Conservation (phyloP, 2,113 vertebrate species). For the Butastur rufipennis region DNA sequence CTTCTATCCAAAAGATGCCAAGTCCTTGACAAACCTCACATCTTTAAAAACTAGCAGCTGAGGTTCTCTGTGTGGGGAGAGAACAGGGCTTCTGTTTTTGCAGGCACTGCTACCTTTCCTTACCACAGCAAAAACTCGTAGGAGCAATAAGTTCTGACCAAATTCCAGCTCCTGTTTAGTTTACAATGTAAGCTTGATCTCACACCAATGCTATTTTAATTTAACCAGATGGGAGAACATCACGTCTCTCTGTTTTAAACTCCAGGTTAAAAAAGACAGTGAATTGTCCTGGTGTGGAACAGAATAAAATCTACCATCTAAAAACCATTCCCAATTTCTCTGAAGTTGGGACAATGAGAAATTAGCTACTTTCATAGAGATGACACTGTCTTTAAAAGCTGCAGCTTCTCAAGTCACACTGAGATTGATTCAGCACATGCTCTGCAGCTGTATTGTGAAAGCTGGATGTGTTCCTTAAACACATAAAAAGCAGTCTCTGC, state of each 20-base stretch:
- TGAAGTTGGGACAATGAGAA: not conserved
- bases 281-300: not conserved
- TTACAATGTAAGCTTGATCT: slow-evolving; percentile 43
- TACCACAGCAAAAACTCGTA: not conserved
- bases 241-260: slow-evolving; percentile 30
- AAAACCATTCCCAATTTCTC: not conserved
- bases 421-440: not conserved
- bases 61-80: not conserved
- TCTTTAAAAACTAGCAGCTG: not conserved
- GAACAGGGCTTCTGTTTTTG: not conserved
- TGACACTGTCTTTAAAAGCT: not conserved
- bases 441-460: not conserved
- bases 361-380: not conserved
- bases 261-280: slow-evolving; percentile 1
- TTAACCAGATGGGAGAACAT: slow-evolving; percentile 43
- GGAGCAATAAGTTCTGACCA: slow-evolving; percentile 5
- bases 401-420: not conserved
- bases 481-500: not conserved
- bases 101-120: not conserved
- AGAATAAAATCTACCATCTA: not conserved
- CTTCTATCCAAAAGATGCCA: not conserved
- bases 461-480: not conserved
- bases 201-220: slow-evolving; percentile 57
- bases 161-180: slow-evolving; percentile 25
- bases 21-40: not conserved